Base-by-base conservation (phyloP, 1,140 invertebrate genomes). In the Drosophila athabasca region DNA sequence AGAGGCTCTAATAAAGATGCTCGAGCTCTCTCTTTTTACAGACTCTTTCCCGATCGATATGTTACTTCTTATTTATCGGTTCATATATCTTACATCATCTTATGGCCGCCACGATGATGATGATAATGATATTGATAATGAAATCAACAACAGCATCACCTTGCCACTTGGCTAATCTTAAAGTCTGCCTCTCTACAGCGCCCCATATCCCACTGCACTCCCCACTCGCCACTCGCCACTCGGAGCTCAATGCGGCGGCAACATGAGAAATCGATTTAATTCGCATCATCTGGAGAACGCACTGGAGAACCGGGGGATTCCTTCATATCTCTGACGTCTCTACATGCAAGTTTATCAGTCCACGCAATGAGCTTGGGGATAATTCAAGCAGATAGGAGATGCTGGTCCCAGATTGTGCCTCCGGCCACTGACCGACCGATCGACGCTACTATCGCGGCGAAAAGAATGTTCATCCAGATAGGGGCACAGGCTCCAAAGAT, bases 251-350 rank as follows among this genome's bases (percentile, higher is more conserved):
- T 45, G 74, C 69, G 68, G 74, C 69, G 68, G 75, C 83, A 88
- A 85, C 82, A 85, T 87, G 69, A 85, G 83, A 85, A 85, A 87
- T 85, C 82, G 82, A 87, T 85, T 85, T 85, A 82, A 76, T 66
- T 19, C 66, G 24, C 72, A 53, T 54, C 62, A 49, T 66, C 43
- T 59, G 66, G 53, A 65, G 43, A 35, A 41, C 8, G 6, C 31
- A 35, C n/a, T 41, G 24, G 44, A 39, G 35, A 39, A 39, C 9
- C 9, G 11, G 11, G 13, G 35, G 46, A 68, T 53, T 26, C 45
- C 35, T 62, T 54, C 58, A 62, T 62, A 74, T 75, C 41, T 59
- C 22, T 60, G 66, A 75, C 64, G 65, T 57, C 59, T 31, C 46
- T 61, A 79, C 79, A 84, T 75, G 79, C 48, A 83, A 84, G 75